phyloP scores from a whole-genome alignment of 2,888 invertebrate species.

The Thyatira batis region DNA sequence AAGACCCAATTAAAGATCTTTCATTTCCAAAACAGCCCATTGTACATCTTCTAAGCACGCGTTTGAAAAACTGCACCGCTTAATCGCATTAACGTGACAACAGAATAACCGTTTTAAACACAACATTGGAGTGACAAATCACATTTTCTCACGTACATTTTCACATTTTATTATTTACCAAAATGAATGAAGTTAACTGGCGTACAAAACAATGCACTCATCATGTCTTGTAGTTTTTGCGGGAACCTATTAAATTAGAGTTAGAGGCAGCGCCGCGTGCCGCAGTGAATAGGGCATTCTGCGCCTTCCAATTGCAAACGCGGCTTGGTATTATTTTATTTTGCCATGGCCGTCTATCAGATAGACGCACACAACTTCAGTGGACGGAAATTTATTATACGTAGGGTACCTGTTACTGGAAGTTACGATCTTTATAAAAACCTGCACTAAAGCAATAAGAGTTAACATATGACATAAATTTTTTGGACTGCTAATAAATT shows the following conservation, averaged over 20 bases:
- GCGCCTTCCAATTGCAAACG: neutral
- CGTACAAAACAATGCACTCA: slow-evolving; percentile 45
- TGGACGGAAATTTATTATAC: too few species aligned
- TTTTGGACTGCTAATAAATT: too few species aligned
- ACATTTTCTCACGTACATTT: slow-evolving; percentile 29
- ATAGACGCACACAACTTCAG: too few species aligned
- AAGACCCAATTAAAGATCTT: neutral
- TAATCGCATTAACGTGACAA: neutral
- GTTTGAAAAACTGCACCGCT: neutral
- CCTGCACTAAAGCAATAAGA: too few species aligned
- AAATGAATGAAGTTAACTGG: slow-evolving; percentile 31
- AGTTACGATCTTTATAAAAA: too few species aligned
- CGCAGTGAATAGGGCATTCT: slow-evolving; percentile 1
- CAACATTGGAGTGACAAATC: slow-evolving; percentile 15
- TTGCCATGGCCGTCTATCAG: neutral
- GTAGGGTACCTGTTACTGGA: too few species aligned
- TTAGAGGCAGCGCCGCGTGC: slow-evolving; percentile 10
- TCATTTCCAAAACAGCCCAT: neutral
- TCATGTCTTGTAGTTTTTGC: slow-evolving; percentile 43
- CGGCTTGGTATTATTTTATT: slow-evolving; percentile 10
- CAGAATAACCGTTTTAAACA: slow-evolving; percentile 7
- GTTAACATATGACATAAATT: too few species aligned
- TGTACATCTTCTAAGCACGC: neutral
- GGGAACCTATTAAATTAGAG: slow-evolving; percentile 49
- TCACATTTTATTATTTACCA: slow-evolving; percentile 17